Evolutionary conservation across 2,113 vertebrate genomes (phyloP), one percentile per base, ranked within the genome.

Genomic region (Abramis brama): DNA sequence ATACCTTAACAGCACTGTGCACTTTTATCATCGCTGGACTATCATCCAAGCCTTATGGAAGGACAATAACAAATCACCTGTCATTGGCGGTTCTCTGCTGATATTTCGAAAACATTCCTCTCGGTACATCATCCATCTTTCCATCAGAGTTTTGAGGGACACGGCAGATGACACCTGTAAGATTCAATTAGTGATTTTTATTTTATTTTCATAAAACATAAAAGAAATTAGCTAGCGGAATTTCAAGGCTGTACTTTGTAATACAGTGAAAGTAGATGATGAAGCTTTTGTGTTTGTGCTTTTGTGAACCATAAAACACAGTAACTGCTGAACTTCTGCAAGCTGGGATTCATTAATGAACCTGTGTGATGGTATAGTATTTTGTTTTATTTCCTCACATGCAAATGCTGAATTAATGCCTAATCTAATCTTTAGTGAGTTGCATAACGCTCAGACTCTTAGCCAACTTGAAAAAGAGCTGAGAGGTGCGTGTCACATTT

Each of bases 101-200:
- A 92, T 94, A 88, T 95, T 96, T 50, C 10, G 88, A 21, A 86
- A 79, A 66, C 95, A 96, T 86, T 95, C 92, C 45, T 93, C 90
- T 86, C 81, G 92, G 86, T 95, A 96, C 74, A 81, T 71, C 60
- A 85, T 87, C 95, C 94, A 95, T 52, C 50, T 92, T 85, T 92
- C 91, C 84, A 91, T 87, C 85, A 95, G 82, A 79, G 91, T 91
- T 82, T 94, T 92, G 91, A 95, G 86, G 60, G 86, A 86, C 64
- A 82, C 82, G 80, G 92, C 90, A 21, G 92, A 88, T 74, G 93
- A 94, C 86, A 91, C 90, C 95, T 96, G 52, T 64, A 57, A 77
- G 33, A 86, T 17, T 9, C 52, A 60, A 60, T 79, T 12, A 62
- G 55, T 23, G 6, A 78, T n/a, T n/a, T n/a, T n/a, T n/a, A 57